phyloP scores from a whole-genome alignment of 2,113 vertebrate species.

The Vireo altiloquus region DNA sequence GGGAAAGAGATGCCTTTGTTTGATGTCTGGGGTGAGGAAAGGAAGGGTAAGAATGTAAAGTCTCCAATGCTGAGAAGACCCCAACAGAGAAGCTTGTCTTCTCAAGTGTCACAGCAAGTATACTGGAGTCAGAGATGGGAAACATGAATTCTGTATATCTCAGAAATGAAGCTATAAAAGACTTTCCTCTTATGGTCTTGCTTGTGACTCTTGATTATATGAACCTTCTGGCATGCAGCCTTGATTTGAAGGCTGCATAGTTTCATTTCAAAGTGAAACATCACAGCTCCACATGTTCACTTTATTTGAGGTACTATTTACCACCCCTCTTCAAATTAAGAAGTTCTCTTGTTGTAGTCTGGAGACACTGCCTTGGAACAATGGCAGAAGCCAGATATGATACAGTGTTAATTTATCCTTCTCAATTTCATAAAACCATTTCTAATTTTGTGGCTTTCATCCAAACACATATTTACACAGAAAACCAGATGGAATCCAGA shows the following conservation, averaged over 20 bases:
- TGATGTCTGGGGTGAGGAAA: background rate
- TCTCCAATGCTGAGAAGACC: background rate
- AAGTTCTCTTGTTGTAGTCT: background rate
- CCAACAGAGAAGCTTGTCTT: background rate
- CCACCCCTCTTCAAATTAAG: background rate
- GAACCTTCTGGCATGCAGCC: background rate
- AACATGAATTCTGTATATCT: background rate
- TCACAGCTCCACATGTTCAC: background rate
- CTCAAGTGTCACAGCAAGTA: background rate
- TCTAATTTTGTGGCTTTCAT: slow-evolving; percentile 28
- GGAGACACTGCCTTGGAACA: background rate
- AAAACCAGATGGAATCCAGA: slow-evolving; percentile 7
- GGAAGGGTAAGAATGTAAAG: background rate
- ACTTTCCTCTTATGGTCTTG: slow-evolving; percentile 34
- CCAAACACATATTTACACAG: slow-evolving; percentile 2
- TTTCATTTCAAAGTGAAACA: slow-evolving; percentile 43
- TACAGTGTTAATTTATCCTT: background rate
- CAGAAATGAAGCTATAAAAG: background rate
- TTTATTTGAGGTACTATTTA: slow-evolving; percentile 14
- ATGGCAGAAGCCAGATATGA: background rate
- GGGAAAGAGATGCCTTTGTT: background rate
- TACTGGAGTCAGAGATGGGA: background rate
- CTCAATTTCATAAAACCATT: background rate
- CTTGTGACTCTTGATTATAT: slow-evolving; percentile 24
- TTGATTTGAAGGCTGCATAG: slow-evolving; percentile 5